Conservation (phyloP, 2,797 vertebrate species). For the Enteromius anoplus region DNA sequence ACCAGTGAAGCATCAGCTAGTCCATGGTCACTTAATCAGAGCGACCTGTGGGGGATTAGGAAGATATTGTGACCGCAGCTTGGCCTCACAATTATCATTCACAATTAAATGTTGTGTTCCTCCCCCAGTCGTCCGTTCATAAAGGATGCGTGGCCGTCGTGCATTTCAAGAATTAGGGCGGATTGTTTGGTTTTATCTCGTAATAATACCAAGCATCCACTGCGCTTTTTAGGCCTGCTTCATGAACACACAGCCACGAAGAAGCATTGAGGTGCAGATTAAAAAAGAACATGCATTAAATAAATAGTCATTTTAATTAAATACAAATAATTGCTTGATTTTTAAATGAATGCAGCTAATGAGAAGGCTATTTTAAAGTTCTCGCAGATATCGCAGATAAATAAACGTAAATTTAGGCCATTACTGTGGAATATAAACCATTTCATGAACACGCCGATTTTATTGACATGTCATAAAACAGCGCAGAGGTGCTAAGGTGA, state of each 20-base stretch:
- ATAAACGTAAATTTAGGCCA: neutral
- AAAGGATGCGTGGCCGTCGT: neutral
- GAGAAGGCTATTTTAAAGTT: neutral
- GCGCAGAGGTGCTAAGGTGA: conserved; percentile 8
- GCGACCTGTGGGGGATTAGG: conserved; percentile 75
- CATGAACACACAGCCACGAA: no score
- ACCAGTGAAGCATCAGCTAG: conserved; percentile 68
- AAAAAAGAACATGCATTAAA: neutral
- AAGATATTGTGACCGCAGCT: conserved; percentile 70
- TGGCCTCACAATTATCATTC: conserved; percentile 66
- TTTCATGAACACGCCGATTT: neutral
- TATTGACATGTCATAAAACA: conserved; percentile 18
- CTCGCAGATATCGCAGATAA: neutral
- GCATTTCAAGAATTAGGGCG: neutral
- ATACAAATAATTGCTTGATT: no score
- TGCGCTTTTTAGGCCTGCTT: neutral
- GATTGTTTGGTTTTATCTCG: neutral
- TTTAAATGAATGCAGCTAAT: neutral
- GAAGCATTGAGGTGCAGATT: neutral
- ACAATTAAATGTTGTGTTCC: conserved; percentile 50
- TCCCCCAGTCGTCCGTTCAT: neutral
- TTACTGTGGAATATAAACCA: neutral
- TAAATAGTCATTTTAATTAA: neutral
- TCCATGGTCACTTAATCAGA: conserved; percentile 79
- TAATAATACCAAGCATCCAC: neutral